Base-by-base conservation (phyloP, 2,113 vertebrate species). In the Heterotilapia buettikoferi region DNA sequence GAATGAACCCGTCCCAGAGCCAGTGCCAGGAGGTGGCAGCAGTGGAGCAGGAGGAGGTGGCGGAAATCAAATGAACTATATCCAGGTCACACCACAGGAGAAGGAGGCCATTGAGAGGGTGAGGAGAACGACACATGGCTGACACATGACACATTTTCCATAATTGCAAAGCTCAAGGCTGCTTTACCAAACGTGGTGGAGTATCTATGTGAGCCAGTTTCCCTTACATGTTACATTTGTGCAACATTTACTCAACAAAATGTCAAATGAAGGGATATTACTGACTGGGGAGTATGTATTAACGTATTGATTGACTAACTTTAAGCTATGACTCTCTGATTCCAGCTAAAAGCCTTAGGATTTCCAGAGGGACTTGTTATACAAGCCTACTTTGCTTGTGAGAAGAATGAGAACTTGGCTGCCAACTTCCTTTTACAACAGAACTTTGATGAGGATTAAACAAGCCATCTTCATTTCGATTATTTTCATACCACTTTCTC, bases 61-160 rank as follows among this genome's bases (percentile, higher is more conserved):
- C n/a, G 97, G 96, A 88, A 82, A 87, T 85, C 97, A 97, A 5
- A 98, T 97, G 97, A 98, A 97, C 96, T 99, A 99, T 93, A 99
- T 99, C 96, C 98, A 99, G 97, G 98, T 99, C 94, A 99, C 98
- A 16, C 98, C 98, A 91, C 98, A 98, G 96, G 98, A 99, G 95
- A 99, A 99, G 94, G 98, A 99, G 97, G 98, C 98, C 96, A 99
- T 99, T 93, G 98, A 99, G 94, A 97, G 98, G 97, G 98, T 99
- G 88, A 97, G 59, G 6, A 82, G 33, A 36, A 59, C 6, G 19
- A 24, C n/a, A 6, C 21, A 56, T 45, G 47, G 45, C 26, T 78
- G 16, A 33, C 16, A 3, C 59, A 63, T 19, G 29, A 63, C 59
- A 31, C 12, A 43, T 16, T 13, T 10, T 13, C 6, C 6, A 19